Evolutionary conservation across 1,140 invertebrate species (phyloP), one percentile per base, ranked within the genome.

Genomic region (Palaemon carinicauda): DNA sequence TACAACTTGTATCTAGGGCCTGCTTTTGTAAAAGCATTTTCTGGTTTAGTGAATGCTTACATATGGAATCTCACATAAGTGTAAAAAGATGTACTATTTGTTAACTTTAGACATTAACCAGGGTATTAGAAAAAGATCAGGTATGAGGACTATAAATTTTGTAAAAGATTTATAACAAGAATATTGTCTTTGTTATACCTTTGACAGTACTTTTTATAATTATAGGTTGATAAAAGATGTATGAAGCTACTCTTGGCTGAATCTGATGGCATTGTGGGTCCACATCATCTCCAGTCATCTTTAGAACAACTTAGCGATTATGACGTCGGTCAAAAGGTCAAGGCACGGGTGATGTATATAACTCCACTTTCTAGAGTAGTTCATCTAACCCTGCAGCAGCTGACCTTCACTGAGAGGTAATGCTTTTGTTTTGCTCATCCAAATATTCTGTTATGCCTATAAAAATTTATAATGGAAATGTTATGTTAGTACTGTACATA

Each of bases 311-410:
- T 71, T n/a, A 41, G 52, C 9, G 33, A 53, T 54, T 85, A 85
- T 41, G n/a, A 53, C 1, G 3, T 53, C 7, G 54, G 52, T 12
- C 21, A 79, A 9, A 79, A 31, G 9, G 74, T 85, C 10, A 15
- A 33, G 31, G 82, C 75, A 19, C 17, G 82, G 27, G 82, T 85
- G n/a, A 74, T 85, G 7, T 85, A 85, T 24, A 65, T 79, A 19
- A 53, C 24, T 1, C 74, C 82, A 21, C 56, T 79, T 5, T 69
- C 33, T 0, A 85, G 79, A 41, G 82, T 85, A 27, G 82, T 85
- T 3, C 74, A 85, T 12, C 33, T 85, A 27, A 85, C 82, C 14
- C 24, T 85, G 3, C 82, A 85, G 50, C 27, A 54, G 12, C 50
- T n/a, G 50, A 54, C 71, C 12, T 85, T 29, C 21, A n/a, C 15